Evolutionary conservation across 92 coral and sea anemone genomes (phyloP), one percentile per base, ranked within the genome.

Genomic region (Metridium senile): DNA sequence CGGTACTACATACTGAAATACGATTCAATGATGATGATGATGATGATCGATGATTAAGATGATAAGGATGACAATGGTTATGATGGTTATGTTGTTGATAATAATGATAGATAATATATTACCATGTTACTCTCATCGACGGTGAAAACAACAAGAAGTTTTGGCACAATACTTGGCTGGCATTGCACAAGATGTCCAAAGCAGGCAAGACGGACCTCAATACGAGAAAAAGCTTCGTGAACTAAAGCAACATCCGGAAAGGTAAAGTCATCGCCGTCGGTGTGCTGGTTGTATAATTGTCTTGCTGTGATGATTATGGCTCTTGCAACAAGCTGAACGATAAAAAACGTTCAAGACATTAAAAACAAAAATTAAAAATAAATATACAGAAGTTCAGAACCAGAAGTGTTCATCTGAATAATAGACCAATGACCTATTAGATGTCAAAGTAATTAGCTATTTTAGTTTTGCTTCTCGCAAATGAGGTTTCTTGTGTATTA

Each of bases 81-180:
- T 54, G 61, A 54, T 35, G 32, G 27, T 28, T 6, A 39, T 39
- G 8, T n/a, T n/a, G n/a, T n/a, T n/a, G n/a, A n/a, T n/a, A n/a
- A n/a, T n/a, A n/a, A n/a, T n/a, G n/a, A n/a, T n/a, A n/a, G n/a
- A n/a, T n/a, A n/a, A n/a, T n/a, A n/a, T n/a, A n/a, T 75, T 82
- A 90, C 94, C 94, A 90, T 80, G 52, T 86, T 88, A n/a, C 58
- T 61, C 35, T 86, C 87, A 68, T 80, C 62, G 17, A 80, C 78
- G 13, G 91, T 79, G 68, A 86, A 80, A 18, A 32, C 65, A 1
- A 71, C 72, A 28, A 72, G 63, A 64, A 90, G 87, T 2, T 68
- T 71, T 21, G 72, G 49, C 2, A 90, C 89, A 52, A 79, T 84
- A 53, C 74, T 82, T 25, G 91, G 91, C 34, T 80, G 78, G 28